Evolutionary conservation across 2,888 invertebrate genomes (phyloP).

Genomic region (Mesoligia furuncula): DNA sequence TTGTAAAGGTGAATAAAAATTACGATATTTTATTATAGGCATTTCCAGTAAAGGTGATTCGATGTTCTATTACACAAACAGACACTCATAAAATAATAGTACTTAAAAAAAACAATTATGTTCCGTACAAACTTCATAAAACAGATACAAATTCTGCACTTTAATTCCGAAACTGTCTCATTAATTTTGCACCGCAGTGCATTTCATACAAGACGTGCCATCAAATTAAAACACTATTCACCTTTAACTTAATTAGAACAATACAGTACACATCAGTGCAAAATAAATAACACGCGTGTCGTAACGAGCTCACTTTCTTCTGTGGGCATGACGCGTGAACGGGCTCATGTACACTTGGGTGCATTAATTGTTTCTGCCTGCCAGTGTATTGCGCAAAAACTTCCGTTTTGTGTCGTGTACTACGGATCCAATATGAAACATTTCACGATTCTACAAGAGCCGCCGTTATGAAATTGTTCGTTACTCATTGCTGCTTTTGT

Average conservation of each 20-base stretch:
- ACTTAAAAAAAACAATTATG: background rate
- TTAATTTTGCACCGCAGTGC: conserved; percentile 41
- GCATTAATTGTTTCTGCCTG: conserved; percentile 78
- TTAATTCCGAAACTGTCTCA: conserved; percentile 18
- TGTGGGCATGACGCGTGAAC: conserved; percentile 80
- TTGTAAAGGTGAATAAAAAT: background rate
- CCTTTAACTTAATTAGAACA: conserved; percentile 55
- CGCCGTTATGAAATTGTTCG: background rate
- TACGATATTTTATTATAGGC: background rate
- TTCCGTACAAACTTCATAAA: background rate
- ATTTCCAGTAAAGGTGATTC: background rate
- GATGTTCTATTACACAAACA: background rate
- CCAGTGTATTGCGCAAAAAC: conserved; percentile 77
- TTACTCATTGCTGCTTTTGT: conserved; percentile 10
- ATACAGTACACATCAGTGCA: conserved; percentile 64
- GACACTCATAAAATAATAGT: background rate
- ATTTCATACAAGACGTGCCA: conserved; percentile 16
- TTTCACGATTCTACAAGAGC: background rate
- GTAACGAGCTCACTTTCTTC: conserved; percentile 82
- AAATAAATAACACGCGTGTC: conserved; percentile 73
- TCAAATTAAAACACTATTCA: conserved; percentile 39
- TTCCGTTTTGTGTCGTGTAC: conserved; percentile 77
- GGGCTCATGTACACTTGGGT: conserved; percentile 68
- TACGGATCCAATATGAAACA: conserved; percentile 44
- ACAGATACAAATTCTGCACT: conserved; percentile 7